Evolutionary conservation across 2,113 vertebrate species (phyloP), one percentile per base, ranked within the genome.

Genomic region (Plecturocebus donacophilus): DNA sequence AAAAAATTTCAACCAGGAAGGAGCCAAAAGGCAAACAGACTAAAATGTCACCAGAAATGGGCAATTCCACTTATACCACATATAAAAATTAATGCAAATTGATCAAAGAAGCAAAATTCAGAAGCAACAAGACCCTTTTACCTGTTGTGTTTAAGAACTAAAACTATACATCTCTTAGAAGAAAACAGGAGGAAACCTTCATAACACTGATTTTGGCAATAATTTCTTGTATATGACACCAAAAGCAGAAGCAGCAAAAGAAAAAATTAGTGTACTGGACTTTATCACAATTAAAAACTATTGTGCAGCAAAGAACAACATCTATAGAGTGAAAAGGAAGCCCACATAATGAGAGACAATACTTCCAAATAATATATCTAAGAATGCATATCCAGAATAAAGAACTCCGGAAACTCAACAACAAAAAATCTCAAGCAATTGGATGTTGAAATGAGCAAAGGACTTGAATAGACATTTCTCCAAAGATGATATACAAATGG

Each of bases 41-140:
- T 54, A 49, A 94, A 66, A 20, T 81, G 81, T 81, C 19, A 90
- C 8, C 32, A 86, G 17, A 90, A 73, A 40, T 86, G 42, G 66
- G 17, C 23, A 71, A 30, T 90, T n/a, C n/a, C 45, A 58, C 80
- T 93, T 58, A 86, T 61, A 8, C 30, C 45, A 58, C 80, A 84
- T 70, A 86, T n/a, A 17, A 90, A 96, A 71, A n/a, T 90, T 96
- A 81, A 93, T 64, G 80, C 3, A 27, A 90, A 66, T n/a, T 23
- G 38, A 61, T 83, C n/a, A 61, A 58, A 83, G 54, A 83, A 64
- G 61, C 61, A 64, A 64, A 30, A 64, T 64, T 64, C 12, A 13
- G 61, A 64, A 64, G 27, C 61, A 30, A 32, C 13, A 64, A 64
- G 14, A 64, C 25, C 61, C 27, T 64, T 64, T 64, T 64, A 64